These are phyloP conservation scores for Drosophila tropicalis DNA, from an alignment of 1,140 invertebrate genomes.

Conservation along the genomic window DNA sequence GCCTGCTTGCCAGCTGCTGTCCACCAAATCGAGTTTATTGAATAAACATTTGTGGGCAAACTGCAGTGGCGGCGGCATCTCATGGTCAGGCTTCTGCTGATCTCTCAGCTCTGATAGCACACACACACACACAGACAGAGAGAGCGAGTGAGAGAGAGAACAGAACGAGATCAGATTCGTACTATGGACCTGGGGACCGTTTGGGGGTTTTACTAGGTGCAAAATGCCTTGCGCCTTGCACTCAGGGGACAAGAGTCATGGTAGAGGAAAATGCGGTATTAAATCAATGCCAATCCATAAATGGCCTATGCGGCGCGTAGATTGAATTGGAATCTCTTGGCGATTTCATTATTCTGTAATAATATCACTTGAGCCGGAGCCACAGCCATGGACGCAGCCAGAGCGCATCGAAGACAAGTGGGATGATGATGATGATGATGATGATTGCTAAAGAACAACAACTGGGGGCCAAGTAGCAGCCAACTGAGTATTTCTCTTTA, in stretches of 20 bases:
- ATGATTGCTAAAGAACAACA: not conserved
- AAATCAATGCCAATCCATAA: constrained; percentile 82
- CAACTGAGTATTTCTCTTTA: constrained; percentile 45
- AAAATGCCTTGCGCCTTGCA: constrained; percentile 80
- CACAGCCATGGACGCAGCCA: not conserved
- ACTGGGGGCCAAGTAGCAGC: constrained; percentile 10
- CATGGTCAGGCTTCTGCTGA: constrained; percentile 44
- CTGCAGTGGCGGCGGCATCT: constrained; percentile 63
- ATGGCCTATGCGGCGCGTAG: constrained; percentile 69
- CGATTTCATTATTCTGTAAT: constrained; percentile 79
- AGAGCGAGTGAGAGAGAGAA: too few species aligned
- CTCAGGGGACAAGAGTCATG: constrained; percentile 65
- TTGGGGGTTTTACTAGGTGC: constrained; percentile 62
- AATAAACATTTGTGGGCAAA: constrained; percentile 72
- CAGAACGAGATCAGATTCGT: constrained; percentile 76
- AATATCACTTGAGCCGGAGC: constrained; percentile 49
- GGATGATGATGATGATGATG: constrained; percentile 9
- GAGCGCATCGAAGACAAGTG: constrained; percentile 15
- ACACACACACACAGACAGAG: too few species aligned
- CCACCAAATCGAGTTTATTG: constrained; percentile 73
- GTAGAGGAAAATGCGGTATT: constrained; percentile 61
- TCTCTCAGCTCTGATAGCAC: constrained; percentile 61
- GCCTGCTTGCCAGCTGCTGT: constrained; percentile 45
- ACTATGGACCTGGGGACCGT: constrained; percentile 51
- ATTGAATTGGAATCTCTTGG: constrained; percentile 74